Evolutionary conservation across 2,888 invertebrate species (phyloP).

Genomic region (Zaprionus lineosus): DNA sequence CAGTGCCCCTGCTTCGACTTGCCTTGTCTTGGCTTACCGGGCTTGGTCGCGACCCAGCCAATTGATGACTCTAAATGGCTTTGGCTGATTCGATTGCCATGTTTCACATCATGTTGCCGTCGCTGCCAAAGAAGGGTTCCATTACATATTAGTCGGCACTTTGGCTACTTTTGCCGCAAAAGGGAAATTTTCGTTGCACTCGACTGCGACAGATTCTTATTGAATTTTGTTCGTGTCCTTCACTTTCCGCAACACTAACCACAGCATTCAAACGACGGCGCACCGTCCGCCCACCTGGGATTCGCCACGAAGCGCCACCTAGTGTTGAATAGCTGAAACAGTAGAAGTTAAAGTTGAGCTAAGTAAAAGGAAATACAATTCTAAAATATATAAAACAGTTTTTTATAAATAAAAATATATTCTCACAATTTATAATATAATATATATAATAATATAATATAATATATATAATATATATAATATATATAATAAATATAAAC

Average conservation of each 20-base stretch:
- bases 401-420: too few relatives aligned
- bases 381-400: too few relatives aligned
- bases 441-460: too few relatives aligned
- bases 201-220: conserved; percentile 52
- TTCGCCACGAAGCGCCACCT: too few relatives aligned
- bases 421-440: too few relatives aligned
- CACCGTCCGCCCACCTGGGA: too few relatives aligned
- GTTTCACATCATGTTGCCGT: conserved; percentile 75
- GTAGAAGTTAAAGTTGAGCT: neutral
- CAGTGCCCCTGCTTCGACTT: too few relatives aligned
- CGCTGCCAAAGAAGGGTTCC: conserved; percentile 69
- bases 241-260: neutral
- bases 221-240: conserved; percentile 39
- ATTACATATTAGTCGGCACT: conserved; percentile 75
- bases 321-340: neutral
- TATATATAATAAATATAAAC: too few relatives aligned
- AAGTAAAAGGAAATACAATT: too few relatives aligned
- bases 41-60: conserved; percentile 55
- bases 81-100: conserved; percentile 76
- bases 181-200: conserved; percentile 46
- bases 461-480: too few relatives aligned
- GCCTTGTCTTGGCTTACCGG: conserved; percentile 9
- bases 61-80: conserved; percentile 76
- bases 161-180: conserved; percentile 52
- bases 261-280: neutral